A percentile compares a stretch with the other conserved stretches of the same genome.
Evolutionary conservation across 2,797 vertebrate genomes (phyloP).

Genomic region (Karalla daura): DNA sequence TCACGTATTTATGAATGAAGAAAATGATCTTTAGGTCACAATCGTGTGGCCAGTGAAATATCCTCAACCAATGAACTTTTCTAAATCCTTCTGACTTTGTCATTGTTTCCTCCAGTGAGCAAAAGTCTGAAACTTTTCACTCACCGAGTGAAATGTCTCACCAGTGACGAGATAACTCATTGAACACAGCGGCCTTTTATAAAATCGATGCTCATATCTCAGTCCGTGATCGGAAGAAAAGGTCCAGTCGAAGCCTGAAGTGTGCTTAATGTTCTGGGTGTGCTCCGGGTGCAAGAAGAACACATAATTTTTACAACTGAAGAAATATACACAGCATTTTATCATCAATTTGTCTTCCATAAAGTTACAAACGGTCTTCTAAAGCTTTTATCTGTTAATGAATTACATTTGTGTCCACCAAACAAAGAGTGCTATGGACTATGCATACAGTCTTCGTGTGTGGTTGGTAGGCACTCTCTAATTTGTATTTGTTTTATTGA

Average conservation of each 20-base stretch:
- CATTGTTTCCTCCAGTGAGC: background rate
- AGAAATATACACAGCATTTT: conserved; percentile 38
- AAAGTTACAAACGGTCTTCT: conserved; percentile 41
- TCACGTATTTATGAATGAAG: too few species aligned
- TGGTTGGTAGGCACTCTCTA: conserved; percentile 30
- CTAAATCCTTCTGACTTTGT: background rate
- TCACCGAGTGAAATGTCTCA: background rate
- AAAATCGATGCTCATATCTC: background rate
- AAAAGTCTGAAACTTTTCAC: too few species aligned
- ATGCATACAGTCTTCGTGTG: background rate
- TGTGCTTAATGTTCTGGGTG: background rate
- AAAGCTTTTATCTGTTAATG: conserved; percentile 59
- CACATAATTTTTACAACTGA: conserved; percentile 9
- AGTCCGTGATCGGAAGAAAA: background rate
- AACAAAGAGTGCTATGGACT: conserved; percentile 29
- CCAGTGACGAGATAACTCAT: background rate
- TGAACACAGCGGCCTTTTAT: background rate
- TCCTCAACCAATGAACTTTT: too few species aligned
- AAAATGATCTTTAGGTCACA: too few species aligned
- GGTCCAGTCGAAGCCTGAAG: background rate
- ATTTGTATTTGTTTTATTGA: conserved; percentile 64
- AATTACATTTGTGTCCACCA: conserved; percentile 38
- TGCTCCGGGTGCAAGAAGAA: background rate
- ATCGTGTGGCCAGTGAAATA: too few species aligned
- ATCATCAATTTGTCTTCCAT: conserved; percentile 39